Percentiles rank a stretch among this genome's conserved stretches.
These are phyloP conservation scores for Xenus cinereus DNA, from an alignment of 2,113 vertebrate genomes.

Conservation along the genomic window DNA sequence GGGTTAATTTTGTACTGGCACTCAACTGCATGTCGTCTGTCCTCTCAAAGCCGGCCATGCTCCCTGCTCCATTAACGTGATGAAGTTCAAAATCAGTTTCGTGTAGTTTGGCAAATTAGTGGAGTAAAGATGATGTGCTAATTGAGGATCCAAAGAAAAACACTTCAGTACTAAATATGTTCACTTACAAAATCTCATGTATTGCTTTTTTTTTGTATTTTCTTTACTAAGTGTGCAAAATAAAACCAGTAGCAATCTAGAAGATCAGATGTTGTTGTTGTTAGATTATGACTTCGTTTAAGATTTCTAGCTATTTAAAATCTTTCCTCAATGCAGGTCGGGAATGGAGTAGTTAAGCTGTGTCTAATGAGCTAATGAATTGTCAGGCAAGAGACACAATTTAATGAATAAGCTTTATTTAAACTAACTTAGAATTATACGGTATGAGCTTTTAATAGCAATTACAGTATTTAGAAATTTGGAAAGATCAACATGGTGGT, in stretches of 20 bases:
- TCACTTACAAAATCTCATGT: background rate
- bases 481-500: background rate
- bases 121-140: background rate
- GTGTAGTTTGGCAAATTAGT: background rate
- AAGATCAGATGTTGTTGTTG: background rate
- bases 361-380: background rate
- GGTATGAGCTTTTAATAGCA: background rate
- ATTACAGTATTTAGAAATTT: background rate
- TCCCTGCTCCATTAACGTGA: background rate
- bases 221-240: background rate
- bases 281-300: background rate
- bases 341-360: background rate
- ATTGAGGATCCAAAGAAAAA: background rate
- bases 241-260: background rate
- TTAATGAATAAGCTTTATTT: background rate
- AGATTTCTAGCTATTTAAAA: background rate
- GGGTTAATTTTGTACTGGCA: background rate
- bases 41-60: background rate
- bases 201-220: background rate
- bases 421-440: background rate
- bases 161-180: background rate
- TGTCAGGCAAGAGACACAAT: background rate
- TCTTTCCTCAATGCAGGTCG: background rate
- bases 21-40: background rate
- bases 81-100: background rate